Evolutionary conservation across 2,888 invertebrate genomes (phyloP).

Genomic region (Neuroscelio doddi): DNA sequence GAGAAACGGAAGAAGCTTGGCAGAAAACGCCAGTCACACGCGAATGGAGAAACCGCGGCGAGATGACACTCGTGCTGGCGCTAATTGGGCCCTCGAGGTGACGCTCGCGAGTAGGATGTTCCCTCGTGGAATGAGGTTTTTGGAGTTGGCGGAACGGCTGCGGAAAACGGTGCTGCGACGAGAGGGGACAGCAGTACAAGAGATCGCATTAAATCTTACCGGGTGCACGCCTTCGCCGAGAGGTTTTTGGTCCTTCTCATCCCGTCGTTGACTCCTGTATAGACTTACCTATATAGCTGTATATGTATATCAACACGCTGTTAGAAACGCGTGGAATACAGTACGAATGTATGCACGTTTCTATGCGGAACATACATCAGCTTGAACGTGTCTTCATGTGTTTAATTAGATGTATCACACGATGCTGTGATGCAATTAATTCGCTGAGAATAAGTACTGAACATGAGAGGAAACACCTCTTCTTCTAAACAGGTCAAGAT

Average conservation of each 20-base stretch:
- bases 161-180: conserved; percentile 25
- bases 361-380: neutral
- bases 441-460: conserved; percentile 7
- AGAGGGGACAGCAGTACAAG: conserved; percentile 37
- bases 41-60: conserved; percentile 67
- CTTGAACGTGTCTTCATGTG: conserved; percentile 16
- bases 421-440: conserved; percentile 22
- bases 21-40: conserved; percentile 67
- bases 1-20: conserved; percentile 44
- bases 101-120: conserved; percentile 56
- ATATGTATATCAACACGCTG: neutral
- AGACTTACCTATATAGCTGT: conserved; percentile 2
- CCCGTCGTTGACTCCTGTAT: conserved; percentile 13
- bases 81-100: conserved; percentile 73
- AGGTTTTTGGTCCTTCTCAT: conserved; percentile 31
- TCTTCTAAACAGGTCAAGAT: conserved; percentile 10
- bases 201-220: conserved; percentile 66
- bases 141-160: conserved; percentile 47
- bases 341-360: neutral
- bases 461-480: neutral
- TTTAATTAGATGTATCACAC: conserved; percentile 39
- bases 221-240: conserved; percentile 59
- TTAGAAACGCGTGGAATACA: conserved; percentile 3
- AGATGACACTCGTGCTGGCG: conserved; percentile 70
- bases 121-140: conserved; percentile 49